phyloP scores from a whole-genome alignment of 1,140 invertebrate species.

The Araneus ventricosus region DNA sequence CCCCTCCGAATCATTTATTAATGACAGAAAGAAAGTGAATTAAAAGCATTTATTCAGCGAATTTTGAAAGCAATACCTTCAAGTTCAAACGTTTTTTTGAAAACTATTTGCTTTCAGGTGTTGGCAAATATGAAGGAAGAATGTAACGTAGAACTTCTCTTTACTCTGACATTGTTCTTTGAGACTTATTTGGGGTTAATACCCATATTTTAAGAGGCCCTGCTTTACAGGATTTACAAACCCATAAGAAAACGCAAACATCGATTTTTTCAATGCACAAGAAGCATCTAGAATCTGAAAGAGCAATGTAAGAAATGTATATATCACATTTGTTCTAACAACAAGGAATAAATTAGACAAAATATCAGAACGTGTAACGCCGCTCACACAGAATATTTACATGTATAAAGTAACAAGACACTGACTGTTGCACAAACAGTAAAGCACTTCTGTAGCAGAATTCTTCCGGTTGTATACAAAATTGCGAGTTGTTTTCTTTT shows the following conservation, averaged over 20 bases:
- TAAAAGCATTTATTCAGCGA: no score
- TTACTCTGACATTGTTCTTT: not conserved
- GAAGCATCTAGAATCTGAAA: slow-evolving; percentile 21
- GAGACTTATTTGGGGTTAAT: not conserved
- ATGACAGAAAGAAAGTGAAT: no score
- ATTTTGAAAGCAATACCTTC: no score
- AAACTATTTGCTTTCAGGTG: no score
- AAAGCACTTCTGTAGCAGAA: slow-evolving; percentile 12
- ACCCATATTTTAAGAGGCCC: no score
- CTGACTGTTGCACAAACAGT: not conserved
- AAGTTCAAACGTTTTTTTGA: no score
- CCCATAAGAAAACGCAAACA: not conserved
- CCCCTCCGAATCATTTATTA: no score
- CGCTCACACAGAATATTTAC: slow-evolving; percentile 21
- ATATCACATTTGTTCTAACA: slow-evolving; percentile 32
- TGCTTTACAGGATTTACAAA: not conserved
- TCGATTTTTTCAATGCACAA: not conserved
- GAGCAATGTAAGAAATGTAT: slow-evolving; percentile 36
- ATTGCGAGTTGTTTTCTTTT: not conserved
- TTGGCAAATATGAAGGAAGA: no score
- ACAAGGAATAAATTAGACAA: slow-evolving; percentile 2
- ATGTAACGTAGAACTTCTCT: no score
- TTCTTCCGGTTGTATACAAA: not conserved
- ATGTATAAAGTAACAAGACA: slow-evolving; percentile 22
- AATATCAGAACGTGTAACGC: not conserved